These are phyloP conservation scores for Zapornia atra DNA, from an alignment of 2,113 vertebrate species.

Conservation along the genomic window DNA sequence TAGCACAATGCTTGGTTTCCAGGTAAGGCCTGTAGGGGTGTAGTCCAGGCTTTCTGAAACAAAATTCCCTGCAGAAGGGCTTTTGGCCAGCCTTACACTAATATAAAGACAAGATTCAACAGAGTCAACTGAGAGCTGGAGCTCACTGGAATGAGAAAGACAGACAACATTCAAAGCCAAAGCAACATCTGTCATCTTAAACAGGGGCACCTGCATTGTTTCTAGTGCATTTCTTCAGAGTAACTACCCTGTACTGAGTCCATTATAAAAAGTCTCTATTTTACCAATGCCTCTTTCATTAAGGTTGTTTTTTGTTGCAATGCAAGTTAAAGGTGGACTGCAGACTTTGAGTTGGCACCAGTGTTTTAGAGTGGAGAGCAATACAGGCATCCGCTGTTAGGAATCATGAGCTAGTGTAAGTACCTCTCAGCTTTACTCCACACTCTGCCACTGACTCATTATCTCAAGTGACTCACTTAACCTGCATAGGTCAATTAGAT, in stretches of 20 bases:
- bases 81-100: background rate
- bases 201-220: background rate
- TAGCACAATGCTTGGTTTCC: background rate
- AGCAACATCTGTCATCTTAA: background rate
- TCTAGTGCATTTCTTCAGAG: background rate
- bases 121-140: background rate
- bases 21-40: background rate
- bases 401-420: background rate
- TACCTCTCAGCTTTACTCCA: background rate
- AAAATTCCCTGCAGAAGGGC: background rate
- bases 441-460: background rate
- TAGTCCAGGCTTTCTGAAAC: background rate
- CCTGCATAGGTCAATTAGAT: background rate
- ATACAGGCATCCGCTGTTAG: background rate
- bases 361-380: background rate
- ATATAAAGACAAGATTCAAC: background rate
- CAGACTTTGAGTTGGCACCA: background rate
- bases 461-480: slow-evolving; percentile 24
- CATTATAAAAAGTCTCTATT: background rate
- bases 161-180: background rate
- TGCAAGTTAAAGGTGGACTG: background rate
- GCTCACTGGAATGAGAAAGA: background rate
- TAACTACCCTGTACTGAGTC: background rate
- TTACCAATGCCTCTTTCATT: background rate
- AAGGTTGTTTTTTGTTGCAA: background rate